Percentiles rank a stretch among this genome's conserved stretches.
These are phyloP conservation scores for Leptopterna dolabrata DNA, from an alignment of 2,888 invertebrate species.

Conservation along the genomic window DNA sequence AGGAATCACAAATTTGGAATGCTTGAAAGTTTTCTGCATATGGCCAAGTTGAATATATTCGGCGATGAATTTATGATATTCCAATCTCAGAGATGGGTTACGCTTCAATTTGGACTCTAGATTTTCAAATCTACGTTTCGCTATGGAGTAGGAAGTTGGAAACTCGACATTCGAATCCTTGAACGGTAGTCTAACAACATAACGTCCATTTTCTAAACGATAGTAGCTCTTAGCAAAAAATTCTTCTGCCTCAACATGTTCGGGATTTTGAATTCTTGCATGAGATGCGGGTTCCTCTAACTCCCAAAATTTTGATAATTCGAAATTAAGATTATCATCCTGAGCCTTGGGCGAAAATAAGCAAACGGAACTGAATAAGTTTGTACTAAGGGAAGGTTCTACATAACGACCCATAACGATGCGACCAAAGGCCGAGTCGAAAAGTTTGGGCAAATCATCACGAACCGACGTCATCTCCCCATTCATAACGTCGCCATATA, in stretches of 20 bases:
- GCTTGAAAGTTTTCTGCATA: background rate
- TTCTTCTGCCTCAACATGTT: background rate
- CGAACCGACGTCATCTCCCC: background rate
- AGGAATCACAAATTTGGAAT: background rate
- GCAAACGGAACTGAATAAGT: no score
- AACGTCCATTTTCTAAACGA: background rate
- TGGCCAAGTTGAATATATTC: constrained; percentile 18
- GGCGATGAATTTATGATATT: constrained; percentile 36
- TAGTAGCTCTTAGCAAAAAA: background rate
- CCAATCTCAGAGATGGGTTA: background rate
- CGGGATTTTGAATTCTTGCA: background rate
- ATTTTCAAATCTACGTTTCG: constrained; percentile 23
- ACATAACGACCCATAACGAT: background rate
- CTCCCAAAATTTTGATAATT: background rate
- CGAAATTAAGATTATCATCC: background rate
- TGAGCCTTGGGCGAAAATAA: no score
- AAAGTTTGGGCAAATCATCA: background rate
- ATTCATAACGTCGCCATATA: constrained; percentile 13
- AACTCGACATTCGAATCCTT: background rate
- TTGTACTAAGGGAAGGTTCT: no score
- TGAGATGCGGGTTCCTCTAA: background rate
- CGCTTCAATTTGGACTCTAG: constrained; percentile 21
- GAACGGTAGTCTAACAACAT: background rate
- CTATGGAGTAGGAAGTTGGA: background rate
- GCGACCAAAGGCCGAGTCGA: no score